Base-by-base conservation (phyloP, 2,113 vertebrate genomes). In the Prunella himalayana region DNA sequence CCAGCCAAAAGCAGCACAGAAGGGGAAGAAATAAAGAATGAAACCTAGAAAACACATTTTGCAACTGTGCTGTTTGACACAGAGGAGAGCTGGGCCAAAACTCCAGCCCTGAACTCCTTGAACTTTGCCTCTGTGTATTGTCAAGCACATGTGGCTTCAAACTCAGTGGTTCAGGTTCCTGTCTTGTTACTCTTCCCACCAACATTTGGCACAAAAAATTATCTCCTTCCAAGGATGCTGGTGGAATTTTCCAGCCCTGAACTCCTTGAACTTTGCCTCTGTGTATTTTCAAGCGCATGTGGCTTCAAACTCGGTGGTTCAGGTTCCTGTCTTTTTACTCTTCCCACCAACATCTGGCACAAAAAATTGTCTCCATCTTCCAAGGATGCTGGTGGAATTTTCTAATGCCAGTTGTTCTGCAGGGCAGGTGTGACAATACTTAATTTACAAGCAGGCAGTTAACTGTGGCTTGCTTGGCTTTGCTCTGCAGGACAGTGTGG, bases 11-110 rank as follows among this genome's bases (percentile, higher is more conserved):
- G 3, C 42, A 42, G 16, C 17, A 13, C 13, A 33, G 13, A 68
- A 7, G 1, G 0, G 1, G 2, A 22, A 44, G 8, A 20, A 53
- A 45, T 39, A 35, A 20, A 2, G 1, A 50, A 28, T 33, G 6
- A 66, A 73, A 54, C 8, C 4, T 39, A 47, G 30, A 33, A 73
- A 73, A 28, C 6, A 14, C 4, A 21, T 80, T 65, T 85, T 42
- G 22, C 9, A 59, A 9, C 65, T 50, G 5, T 63, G 22, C 12
- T 42, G 20, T 49, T 84, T 13, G 6, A 18, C 53, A 64, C 13
- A 80, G n/a, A 9, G 13, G 15, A 73, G n/a, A 89, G 5, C 12
- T 89, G 15, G 14, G 59, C 8, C n/a, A 71, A 75, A 91, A 56
- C 20, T 78, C 35, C 41, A 68, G 31, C 56, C 64, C 44, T 69